These are phyloP conservation scores for Platerodrilus igneus DNA, from an alignment of 2,888 invertebrate genomes.

Conservation along the genomic window DNA sequence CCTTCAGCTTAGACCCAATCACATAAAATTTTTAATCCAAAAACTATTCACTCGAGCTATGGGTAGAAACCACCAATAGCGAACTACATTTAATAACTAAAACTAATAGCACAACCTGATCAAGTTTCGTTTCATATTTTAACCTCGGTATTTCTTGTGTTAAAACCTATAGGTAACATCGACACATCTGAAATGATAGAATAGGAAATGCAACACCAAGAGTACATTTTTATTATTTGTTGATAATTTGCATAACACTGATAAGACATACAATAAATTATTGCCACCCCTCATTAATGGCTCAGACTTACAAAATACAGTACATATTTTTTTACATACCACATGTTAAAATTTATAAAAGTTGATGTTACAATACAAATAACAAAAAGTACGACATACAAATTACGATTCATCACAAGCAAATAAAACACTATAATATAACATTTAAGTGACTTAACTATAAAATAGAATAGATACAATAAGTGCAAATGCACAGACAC, in stretches of 20 bases:
- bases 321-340: slow-evolving; percentile 41
- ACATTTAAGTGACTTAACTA: slow-evolving; percentile 14
- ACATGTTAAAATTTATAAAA: slow-evolving; percentile 34
- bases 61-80: too few relatives aligned
- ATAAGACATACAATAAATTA: slow-evolving; percentile 45
- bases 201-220: slow-evolving; percentile 6
- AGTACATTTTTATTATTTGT: slow-evolving; percentile 18
- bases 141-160: not conserved
- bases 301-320: slow-evolving; percentile 47
- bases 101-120: too few relatives aligned
- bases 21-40: too few relatives aligned
- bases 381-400: slow-evolving; percentile 35
- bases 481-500: slow-evolving; percentile 14
- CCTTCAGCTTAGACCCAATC: too few relatives aligned
- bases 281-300: slow-evolving; percentile 37
- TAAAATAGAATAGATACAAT: slow-evolving; percentile 11
- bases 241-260: slow-evolving; percentile 35
- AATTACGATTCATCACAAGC: slow-evolving; percentile 20
- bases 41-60: too few relatives aligned
- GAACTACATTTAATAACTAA: too few relatives aligned
- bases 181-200: not conserved
- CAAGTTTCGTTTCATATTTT: not conserved
- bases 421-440: slow-evolving; percentile 16
- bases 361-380: slow-evolving; percentile 27
- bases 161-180: not conserved